Base-by-base conservation (phyloP, 2,113 vertebrate species). In the Pteropus alecto region DNA sequence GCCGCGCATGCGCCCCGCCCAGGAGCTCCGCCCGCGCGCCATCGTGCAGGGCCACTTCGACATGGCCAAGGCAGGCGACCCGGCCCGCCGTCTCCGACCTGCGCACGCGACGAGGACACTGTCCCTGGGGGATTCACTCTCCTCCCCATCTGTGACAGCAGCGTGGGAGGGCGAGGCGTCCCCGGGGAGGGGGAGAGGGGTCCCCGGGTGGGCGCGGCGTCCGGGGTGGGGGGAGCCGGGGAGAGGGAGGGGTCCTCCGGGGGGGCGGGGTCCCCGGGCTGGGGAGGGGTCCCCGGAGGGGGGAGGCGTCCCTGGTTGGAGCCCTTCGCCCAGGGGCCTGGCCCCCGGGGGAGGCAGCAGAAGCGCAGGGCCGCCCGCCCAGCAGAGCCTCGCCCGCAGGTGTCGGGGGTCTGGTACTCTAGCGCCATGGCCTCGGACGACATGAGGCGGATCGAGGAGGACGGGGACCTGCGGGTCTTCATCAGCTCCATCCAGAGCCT, bases 361-460 rank as follows among this genome's bases (percentile, higher is more conserved):
- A 33, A 41, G 61, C 7, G 51, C 24, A 19, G 35, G 30, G 60
- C 22, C 1, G 9, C 46, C 46, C 0, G 3, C 5, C 56, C 73
- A 3, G 1, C 7, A 0, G 46, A 48, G 46, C 46, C 46, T 48
- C 11, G 46, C 10, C 46, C 46, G 46, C 68, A 97, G 96, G 30
- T 96, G 0, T 46, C 35, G 0, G 96, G 96, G 16, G 0, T 0
- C 67, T 96, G 97, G 96, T 1, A 7, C 16, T 73, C 88, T 0
- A 8, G 83, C 0, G 88, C 48, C 87, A 63, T 90, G 87, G 97
- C 94, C 9, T 93, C 94, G 1, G 16, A 63, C 4, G 78, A 96
- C 82, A 35, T 83, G 78, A 89, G 4, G 0, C 11, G 78, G 28
- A 95, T 96, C 2, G 2, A 15, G 0, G 54, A 82, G 0, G 3